Evolutionary conservation across 1,140 invertebrate genomes (phyloP).

Genomic region (Ceratosolen fusciceps): DNA sequence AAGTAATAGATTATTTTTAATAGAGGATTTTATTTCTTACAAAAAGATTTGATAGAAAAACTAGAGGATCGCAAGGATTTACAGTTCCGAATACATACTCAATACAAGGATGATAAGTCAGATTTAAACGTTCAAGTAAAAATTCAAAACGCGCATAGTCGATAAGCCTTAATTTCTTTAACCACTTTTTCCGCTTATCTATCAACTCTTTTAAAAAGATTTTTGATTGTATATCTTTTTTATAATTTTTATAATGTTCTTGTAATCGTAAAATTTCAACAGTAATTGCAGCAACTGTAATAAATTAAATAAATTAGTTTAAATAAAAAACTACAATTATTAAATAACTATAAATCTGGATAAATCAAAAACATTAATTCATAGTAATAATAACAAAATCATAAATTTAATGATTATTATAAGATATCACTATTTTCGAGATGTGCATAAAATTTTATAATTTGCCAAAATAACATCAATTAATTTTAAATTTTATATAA

Average conservation of each 20-base stretch:
- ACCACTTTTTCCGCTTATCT: conserved; percentile 80
- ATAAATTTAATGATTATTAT: too few species aligned
- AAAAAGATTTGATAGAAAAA: neutral
- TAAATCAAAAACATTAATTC: too few species aligned
- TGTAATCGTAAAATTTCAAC: conserved; percentile 69
- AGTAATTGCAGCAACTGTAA: conserved; percentile 35
- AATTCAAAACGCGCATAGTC: conserved; percentile 91
- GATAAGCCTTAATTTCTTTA: conserved; percentile 78
- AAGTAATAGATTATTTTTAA: neutral
- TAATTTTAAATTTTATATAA: too few species aligned
- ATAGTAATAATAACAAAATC: too few species aligned
- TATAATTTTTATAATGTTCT: conserved; percentile 70
- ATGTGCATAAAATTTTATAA: too few species aligned
- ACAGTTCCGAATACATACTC: conserved; percentile 65
- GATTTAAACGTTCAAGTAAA: conserved; percentile 84
- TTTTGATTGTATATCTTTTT: conserved; percentile 73
- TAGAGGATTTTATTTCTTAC: neutral
- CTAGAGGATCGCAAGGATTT: neutral
- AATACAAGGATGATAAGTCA: conserved; percentile 81
- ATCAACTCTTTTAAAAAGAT: conserved; percentile 79
- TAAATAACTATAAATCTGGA: too few species aligned
- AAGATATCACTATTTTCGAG: too few species aligned
- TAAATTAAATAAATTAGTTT: conserved; percentile 12
- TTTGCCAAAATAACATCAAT: too few species aligned
- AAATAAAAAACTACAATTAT: neutral